Evolutionary conservation across 2,113 vertebrate genomes (phyloP).

Genomic region (Ceuthmochares aereus): DNA sequence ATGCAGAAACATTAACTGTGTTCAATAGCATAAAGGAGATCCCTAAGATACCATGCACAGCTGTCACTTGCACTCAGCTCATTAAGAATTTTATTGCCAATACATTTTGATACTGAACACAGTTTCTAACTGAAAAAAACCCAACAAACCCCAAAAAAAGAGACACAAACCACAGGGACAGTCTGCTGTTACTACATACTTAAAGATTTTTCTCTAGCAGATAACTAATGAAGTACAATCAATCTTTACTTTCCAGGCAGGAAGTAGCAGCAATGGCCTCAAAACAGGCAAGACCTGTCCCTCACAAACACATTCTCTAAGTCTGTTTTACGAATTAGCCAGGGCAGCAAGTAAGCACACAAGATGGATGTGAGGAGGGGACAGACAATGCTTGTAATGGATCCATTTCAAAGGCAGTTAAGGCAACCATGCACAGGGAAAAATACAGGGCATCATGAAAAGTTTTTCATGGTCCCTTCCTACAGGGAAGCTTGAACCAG

Average conservation of each 20-base stretch:
- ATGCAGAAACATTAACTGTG: neutral
- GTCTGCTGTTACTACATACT: neutral
- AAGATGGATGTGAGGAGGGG: neutral
- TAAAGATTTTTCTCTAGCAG: neutral
- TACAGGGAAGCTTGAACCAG: neutral
- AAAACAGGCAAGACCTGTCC: neutral
- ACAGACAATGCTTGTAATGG: neutral
- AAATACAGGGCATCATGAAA: neutral
- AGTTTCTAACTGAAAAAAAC: neutral
- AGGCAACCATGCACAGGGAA: neutral
- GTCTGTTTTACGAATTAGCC: neutral
- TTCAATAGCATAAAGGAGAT: neutral
- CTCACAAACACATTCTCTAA: neutral
- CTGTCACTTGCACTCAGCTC: neutral
- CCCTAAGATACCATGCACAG: neutral
- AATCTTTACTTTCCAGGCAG: neutral
- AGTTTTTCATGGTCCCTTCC: neutral
- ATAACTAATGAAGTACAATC: neutral
- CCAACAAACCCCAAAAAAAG: neutral
- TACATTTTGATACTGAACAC: neutral
- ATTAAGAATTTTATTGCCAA: neutral
- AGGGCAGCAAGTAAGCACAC: neutral
- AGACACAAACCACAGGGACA: neutral
- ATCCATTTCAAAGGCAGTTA: neutral
- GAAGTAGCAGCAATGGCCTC: neutral